Evolutionary conservation across 1,140 invertebrate genomes (phyloP), one percentile per base, ranked within the genome.

Genomic region (Pseudomyrmex flavicornis): DNA sequence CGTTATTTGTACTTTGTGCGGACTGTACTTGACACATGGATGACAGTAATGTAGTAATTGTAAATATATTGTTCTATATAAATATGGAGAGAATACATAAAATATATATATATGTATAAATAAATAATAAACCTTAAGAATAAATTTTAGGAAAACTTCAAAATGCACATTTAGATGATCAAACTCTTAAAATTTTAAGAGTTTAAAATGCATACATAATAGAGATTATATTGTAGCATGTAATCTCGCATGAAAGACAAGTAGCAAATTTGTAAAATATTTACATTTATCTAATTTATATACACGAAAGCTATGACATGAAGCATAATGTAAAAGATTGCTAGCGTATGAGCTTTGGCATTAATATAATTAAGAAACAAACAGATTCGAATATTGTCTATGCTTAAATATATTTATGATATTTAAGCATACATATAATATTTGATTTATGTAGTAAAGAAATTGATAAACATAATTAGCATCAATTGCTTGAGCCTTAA

Each of bases 1-100:
- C 9, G 2, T 10, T 77, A 56, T 77, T 76, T 76, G 74, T 76
- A 76, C 48, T 76, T 76, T 20, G 5, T 76, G 1, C 44, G 48
- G 48, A 76, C 48, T 76, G 48, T 20, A 65, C 35, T 44, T 63
- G 20, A 50, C n/a, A 56, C 17, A 58, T 44, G 12, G 20, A n/a
- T n/a, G n/a, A 56, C 1, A 58, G 15, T 66, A 13, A 5, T 77
- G 56, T 56, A 12, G 17, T 66, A 63, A 65, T 56, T 65, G 20
- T 20, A 54, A 7, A 44, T n/a, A 48, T 50, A 56, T 10, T 26
- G 12, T 69, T 70, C n/a, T 70, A 52, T 50, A 50, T 12, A 52
- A 52, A 52, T 13, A 13, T 13, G 50, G 10, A 12, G 50, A 52
- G 0, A 52, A 13, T 52, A 52, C 50, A 52, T 0, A 35, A 69